phyloP scores from a whole-genome alignment of 2,797 vertebrate genomes.

The Sparus aurata region DNA sequence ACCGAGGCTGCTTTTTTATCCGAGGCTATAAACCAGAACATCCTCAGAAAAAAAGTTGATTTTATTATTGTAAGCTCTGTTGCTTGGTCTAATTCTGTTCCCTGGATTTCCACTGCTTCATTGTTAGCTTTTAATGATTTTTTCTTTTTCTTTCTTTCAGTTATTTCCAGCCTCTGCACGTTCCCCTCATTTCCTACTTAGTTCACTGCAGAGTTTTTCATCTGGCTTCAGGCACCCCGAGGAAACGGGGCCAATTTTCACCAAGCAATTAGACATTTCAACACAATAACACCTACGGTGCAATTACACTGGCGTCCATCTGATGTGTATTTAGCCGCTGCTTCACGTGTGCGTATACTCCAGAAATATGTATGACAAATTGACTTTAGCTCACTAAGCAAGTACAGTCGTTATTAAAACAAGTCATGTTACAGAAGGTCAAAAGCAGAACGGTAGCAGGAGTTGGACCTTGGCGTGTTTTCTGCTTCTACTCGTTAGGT shows the following conservation, averaged over 20 bases:
- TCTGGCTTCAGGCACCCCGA: conserved; percentile 4
- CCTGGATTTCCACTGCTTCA: background rate
- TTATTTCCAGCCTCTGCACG: background rate
- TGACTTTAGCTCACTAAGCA: background rate
- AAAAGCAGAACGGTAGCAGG: too few species aligned
- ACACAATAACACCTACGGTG: background rate
- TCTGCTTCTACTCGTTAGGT: too few species aligned
- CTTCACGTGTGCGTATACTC: background rate
- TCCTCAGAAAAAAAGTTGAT: background rate
- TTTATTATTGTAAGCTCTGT: background rate
- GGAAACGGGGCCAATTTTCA: conserved; percentile 15
- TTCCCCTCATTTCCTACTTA: background rate
- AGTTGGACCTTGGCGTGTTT: too few species aligned
- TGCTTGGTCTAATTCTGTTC: background rate
- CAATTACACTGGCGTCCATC: background rate
- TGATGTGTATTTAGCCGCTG: background rate
- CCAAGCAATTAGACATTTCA: conserved; percentile 29
- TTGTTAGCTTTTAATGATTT: conserved; percentile 5
- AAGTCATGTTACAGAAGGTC: background rate
- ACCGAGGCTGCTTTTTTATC: background rate
- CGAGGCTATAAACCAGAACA: conserved; percentile 16
- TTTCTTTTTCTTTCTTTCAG: background rate
- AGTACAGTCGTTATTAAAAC: background rate
- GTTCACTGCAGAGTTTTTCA: background rate
- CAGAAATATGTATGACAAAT: background rate